Percentiles rank a stretch among this genome's conserved stretches.
Conservation (phyloP, 2,113 vertebrate species). For the Spea multiplicata region DNA sequence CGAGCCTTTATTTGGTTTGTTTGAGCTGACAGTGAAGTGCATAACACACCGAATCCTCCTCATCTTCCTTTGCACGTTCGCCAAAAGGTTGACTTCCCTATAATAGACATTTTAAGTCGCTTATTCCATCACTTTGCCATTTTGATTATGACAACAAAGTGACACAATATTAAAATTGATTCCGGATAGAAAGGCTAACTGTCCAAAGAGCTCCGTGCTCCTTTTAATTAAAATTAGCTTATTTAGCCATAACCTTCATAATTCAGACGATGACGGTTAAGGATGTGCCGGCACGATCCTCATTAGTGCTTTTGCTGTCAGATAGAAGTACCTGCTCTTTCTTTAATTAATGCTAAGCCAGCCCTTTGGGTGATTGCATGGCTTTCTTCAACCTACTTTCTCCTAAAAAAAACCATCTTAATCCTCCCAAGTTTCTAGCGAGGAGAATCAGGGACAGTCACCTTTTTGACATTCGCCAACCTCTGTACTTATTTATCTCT, state of each 20-base stretch:
- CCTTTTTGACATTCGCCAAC: conserved; percentile 80
- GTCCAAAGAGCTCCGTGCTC: conserved; percentile 77
- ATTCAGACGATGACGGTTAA: conserved; percentile 70
- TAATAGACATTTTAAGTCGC: conserved; percentile 77
- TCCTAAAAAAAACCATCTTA: conserved; percentile 66
- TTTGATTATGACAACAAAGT: conserved; percentile 82
- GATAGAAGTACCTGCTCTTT: conserved; percentile 73
- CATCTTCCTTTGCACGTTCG: conserved; percentile 54
- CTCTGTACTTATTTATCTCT: conserved; percentile 84
- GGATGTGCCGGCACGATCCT: conserved; percentile 75
- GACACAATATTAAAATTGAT: conserved; percentile 81
- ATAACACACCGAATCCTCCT: background rate
- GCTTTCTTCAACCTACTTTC: conserved; percentile 58
- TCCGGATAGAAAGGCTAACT: conserved; percentile 81
- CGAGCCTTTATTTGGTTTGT: background rate
- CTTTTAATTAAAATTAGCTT: conserved; percentile 84
- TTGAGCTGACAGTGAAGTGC: background rate
- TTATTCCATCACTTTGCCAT: conserved; percentile 81
- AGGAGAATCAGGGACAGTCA: conserved; percentile 71
- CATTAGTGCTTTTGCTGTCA: conserved; percentile 79
- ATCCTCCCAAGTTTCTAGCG: conserved; percentile 70
- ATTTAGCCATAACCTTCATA: conserved; percentile 76
- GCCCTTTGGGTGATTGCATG: conserved; percentile 65
- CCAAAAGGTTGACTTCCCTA: conserved; percentile 66
- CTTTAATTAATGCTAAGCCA: conserved; percentile 76